A percentile compares a stretch with the other conserved stretches of the same genome.
Conservation (phyloP, 2,797 vertebrate genomes). For the Neoniphon sammara region DNA sequence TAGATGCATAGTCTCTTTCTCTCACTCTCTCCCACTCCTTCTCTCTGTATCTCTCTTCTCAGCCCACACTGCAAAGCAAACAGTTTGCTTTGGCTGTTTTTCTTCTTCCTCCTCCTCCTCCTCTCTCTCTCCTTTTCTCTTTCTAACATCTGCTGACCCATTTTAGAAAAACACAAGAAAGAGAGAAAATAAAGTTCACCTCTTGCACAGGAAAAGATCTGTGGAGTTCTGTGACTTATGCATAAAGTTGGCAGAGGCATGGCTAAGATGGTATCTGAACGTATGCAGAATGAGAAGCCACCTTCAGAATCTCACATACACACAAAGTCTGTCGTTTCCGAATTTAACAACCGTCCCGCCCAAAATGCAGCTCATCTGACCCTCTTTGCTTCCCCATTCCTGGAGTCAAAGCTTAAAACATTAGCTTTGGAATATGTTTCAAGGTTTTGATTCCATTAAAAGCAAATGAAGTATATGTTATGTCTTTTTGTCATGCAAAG, state of each 20-base stretch:
- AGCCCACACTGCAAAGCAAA: constrained; percentile 77
- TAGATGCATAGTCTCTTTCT: constrained; percentile 46
- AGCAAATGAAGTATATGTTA: too few relatives aligned
- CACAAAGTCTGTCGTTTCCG: constrained; percentile 20
- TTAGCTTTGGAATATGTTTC: constrained; percentile 11
- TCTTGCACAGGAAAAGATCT: constrained; percentile 74
- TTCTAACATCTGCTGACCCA: constrained; percentile 84
- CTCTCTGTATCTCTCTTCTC: constrained; percentile 62
- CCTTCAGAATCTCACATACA: not conserved
- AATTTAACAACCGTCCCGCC: constrained; percentile 29
- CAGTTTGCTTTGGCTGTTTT: constrained; percentile 80
- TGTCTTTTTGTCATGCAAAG: not conserved
- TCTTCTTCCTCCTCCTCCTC: constrained; percentile 44
- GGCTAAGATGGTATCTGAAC: constrained; percentile 36
- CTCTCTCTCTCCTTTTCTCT: constrained; percentile 44
- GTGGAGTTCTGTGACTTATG: constrained; percentile 51
- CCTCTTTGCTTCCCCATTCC: constrained; percentile 7
- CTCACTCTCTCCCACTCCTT: constrained; percentile 60
- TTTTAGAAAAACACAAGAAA: constrained; percentile 79
- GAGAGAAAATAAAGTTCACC: constrained; percentile 70
- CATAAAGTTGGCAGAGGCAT: constrained; percentile 26
- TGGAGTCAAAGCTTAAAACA: not conserved
- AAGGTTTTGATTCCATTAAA: not conserved
- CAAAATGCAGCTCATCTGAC: constrained; percentile 28
- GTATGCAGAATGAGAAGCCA: constrained; percentile 16